Base-by-base conservation (phyloP, 2,888 invertebrate genomes). In the Aromia moschata region DNA sequence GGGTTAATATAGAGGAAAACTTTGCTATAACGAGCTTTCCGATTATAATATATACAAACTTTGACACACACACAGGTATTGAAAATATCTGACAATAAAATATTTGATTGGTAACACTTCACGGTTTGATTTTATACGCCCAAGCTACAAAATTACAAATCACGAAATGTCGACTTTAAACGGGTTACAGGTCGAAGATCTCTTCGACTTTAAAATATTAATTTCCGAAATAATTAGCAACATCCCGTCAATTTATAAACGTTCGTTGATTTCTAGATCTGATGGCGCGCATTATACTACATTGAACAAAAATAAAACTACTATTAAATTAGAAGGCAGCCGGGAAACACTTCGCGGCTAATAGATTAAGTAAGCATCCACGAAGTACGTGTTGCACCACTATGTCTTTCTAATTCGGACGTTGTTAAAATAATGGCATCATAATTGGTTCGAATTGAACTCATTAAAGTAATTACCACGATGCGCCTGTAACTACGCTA, bases 381-480 rank as follows among this genome's bases (percentile, higher is more conserved):
- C n/a, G n/a, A n/a, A n/a, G n/a, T n/a, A n/a, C n/a, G n/a, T n/a
- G 7, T 16, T 9, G 15, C 52, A 52, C 10, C 14, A 43, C 54
- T 30, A 2, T 14, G 62, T 64, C 64, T 65, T 67, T 61, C 72
- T 69, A 71, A 71, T 71, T 66, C 68, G 61, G 2, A 11, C 56
- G 66, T 67, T 64, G 70, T 72, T 73, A 72, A 71, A 72, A 70
- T 73, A 73, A 73, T 71, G 64, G 70, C 67, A 58, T 25, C 16
- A 56, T 73, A 74, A 75, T 75, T 74, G 75, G 67, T 68, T 64
- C 59, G 70, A 75, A 75, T 75, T 74, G 73, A 69, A 70, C 69
- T 72, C 70, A 72, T 74, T 75, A 75, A 72, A 69, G 68, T 74
- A 72, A 74, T 74, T 70, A 70, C 67, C 67, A 44, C 56, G 51